phyloP scores from a whole-genome alignment of 2,888 invertebrate genomes.

The Entomobrya multifasciata region DNA sequence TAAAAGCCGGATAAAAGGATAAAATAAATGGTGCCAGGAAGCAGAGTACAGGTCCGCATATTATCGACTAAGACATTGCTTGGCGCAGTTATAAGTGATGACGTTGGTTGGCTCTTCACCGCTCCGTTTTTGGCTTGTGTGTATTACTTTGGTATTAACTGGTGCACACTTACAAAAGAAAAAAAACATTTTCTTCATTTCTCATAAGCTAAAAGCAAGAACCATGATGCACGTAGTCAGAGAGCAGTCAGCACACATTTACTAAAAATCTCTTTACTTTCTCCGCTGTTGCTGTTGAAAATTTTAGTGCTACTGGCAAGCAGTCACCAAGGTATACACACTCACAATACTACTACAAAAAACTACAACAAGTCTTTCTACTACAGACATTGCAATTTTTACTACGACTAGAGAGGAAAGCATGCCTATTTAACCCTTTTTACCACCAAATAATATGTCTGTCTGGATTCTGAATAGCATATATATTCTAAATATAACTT shows the following conservation, averaged over 20 bases:
- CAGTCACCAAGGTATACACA: constrained; percentile 52
- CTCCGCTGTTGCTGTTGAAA: constrained; percentile 47
- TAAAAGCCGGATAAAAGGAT: constrained; percentile 59
- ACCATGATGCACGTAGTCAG: not conserved
- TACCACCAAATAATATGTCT: constrained; percentile 5
- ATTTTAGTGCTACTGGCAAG: constrained; percentile 37
- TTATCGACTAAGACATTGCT: constrained; percentile 54
- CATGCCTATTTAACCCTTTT: constrained; percentile 27
- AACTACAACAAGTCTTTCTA: not conserved
- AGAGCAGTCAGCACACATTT: not conserved
- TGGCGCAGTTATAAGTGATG: constrained; percentile 63
- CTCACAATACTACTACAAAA: constrained; percentile 3
- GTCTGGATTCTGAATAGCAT: too few species aligned
- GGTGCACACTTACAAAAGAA: not conserved
- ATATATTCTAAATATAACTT: not conserved
- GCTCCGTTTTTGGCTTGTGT: not conserved
- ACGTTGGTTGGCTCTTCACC: constrained; percentile 54
- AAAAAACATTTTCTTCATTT: not conserved
- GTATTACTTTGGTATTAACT: constrained; percentile 27
- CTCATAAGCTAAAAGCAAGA: not conserved
- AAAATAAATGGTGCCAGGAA: constrained; percentile 61
- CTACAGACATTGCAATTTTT: not conserved
- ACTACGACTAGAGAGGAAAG: not conserved
- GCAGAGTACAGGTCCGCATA: constrained; percentile 55
- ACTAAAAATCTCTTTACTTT: not conserved